Evolutionary conservation across 2,113 vertebrate species (phyloP).

Genomic region (Isurus oxyrinchus): DNA sequence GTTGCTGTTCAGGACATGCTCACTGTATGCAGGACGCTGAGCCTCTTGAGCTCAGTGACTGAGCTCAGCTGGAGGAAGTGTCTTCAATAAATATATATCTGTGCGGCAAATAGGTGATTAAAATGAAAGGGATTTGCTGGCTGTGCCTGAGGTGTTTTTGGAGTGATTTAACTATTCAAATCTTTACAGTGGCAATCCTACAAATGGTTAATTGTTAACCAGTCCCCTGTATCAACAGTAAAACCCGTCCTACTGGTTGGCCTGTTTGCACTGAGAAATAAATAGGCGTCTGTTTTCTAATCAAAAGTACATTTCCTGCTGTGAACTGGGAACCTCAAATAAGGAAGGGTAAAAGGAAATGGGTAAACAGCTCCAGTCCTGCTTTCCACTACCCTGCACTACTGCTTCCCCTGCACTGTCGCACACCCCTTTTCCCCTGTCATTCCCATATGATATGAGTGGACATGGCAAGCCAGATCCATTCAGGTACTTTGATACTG

Average conservation of each 20-base stretch:
- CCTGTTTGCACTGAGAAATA: neutral
- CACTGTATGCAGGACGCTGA: neutral
- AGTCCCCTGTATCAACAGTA: neutral
- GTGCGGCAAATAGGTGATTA: neutral
- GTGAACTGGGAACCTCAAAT: neutral
- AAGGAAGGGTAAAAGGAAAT: neutral
- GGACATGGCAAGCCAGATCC: neutral
- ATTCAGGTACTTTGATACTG: neutral
- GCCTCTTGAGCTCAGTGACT: neutral
- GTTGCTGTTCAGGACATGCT: neutral
- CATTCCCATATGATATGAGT: neutral
- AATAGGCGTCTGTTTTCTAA: constrained; percentile 8
- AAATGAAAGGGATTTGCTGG: neutral
- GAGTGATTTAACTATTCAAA: neutral
- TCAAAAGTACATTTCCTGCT: neutral
- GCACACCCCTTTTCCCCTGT: neutral
- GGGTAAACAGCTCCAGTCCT: no score
- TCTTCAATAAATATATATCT: neutral
- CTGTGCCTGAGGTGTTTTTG: neutral
- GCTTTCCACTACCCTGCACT: neutral
- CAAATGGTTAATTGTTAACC: constrained; percentile 24
- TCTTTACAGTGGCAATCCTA: neutral
- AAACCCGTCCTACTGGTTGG: neutral
- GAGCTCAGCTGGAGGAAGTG: neutral
- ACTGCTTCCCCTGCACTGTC: neutral